These are phyloP conservation scores for Tyto alba DNA, from an alignment of 2,113 vertebrate genomes.

Conservation along the genomic window DNA sequence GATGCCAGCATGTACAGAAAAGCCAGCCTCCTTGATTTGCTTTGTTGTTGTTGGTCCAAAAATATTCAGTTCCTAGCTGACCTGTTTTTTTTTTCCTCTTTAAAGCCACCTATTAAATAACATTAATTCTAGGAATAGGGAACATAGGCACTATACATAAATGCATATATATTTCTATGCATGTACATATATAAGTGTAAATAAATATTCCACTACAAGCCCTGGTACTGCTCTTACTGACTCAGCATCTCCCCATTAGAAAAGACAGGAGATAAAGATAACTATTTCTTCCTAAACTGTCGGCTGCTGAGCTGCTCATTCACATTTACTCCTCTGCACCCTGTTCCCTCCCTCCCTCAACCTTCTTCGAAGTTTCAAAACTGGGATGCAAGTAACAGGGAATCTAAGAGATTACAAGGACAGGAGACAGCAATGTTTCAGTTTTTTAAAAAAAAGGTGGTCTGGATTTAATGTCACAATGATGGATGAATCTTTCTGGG, in stretches of 20 bases:
- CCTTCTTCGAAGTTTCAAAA: background rate
- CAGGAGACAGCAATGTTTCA: background rate
- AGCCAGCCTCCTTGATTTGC: background rate
- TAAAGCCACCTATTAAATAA: background rate
- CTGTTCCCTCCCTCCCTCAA: background rate
- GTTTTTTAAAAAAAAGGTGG: background rate
- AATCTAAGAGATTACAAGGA: background rate
- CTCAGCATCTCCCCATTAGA: background rate
- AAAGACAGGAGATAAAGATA: background rate
- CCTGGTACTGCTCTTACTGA: background rate
- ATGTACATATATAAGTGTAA: background rate
- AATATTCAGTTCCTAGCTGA: background rate
- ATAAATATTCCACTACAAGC: background rate
- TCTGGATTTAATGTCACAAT: background rate
- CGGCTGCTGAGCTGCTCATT: background rate
- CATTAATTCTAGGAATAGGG: background rate
- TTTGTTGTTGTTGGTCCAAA: background rate
- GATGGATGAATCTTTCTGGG: background rate
- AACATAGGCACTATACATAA: background rate
- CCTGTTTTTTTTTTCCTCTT: background rate
- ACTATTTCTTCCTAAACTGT: background rate
- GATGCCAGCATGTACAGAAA: background rate
- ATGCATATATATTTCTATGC: background rate
- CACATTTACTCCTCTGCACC: background rate
- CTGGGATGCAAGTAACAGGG: background rate